A percentile compares a stretch with the other conserved stretches of the same genome.
Conservation (phyloP, 2,113 vertebrate genomes). For the Natator depressus region DNA sequence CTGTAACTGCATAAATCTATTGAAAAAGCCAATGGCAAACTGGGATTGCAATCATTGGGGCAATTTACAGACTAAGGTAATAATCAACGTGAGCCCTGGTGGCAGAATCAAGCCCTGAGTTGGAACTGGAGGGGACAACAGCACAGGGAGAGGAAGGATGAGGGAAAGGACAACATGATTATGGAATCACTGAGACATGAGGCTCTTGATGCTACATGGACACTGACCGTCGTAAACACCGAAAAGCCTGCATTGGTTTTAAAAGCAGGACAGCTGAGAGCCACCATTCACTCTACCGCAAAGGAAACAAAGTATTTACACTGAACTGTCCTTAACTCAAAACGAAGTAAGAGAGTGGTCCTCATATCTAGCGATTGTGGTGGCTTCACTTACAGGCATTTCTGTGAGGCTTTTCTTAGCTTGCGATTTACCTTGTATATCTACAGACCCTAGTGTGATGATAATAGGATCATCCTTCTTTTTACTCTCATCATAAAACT, state of each 20-base stretch:
- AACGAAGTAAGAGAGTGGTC: background rate
- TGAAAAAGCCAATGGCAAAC: background rate
- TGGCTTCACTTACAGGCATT: background rate
- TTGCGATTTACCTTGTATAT: slow-evolving; percentile 81
- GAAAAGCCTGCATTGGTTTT: background rate
- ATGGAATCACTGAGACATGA: background rate
- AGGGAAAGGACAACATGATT: background rate
- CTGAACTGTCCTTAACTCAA: background rate
- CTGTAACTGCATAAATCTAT: background rate
- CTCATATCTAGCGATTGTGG: background rate
- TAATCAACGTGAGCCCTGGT: background rate
- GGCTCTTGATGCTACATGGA: background rate
- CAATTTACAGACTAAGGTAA: background rate
- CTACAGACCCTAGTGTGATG: slow-evolving; percentile 77
- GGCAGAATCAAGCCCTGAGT: background rate
- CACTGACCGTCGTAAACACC: background rate
- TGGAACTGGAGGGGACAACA: background rate
- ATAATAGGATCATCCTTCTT: slow-evolving; percentile 77
- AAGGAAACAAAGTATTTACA: background rate
- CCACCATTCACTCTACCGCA: background rate
- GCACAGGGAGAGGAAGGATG: background rate
- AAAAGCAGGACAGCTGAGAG: background rate
- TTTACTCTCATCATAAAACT: slow-evolving; percentile 77
- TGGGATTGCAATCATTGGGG: background rate
- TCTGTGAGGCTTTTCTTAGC: background rate